Percentiles rank a stretch among this genome's conserved stretches.
Conservation (phyloP, 2,113 vertebrate genomes). For the Lycaon pictus region DNA sequence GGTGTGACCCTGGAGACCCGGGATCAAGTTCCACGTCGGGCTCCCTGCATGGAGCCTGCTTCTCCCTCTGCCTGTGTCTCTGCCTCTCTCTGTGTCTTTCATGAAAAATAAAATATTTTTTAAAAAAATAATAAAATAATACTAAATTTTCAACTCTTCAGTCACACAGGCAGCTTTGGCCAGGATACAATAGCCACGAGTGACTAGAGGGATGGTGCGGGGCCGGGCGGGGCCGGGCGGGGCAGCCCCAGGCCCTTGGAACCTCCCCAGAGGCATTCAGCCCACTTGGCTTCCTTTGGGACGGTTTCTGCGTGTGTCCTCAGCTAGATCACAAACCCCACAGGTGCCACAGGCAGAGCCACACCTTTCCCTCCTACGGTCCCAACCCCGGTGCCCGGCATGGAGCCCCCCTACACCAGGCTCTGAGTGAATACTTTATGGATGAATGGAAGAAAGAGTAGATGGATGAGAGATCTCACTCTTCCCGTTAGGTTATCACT, state of each 20-base stretch:
- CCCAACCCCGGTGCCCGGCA: neutral
- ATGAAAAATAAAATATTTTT: too few relatives aligned
- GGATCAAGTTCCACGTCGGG: too few relatives aligned
- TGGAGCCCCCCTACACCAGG: neutral
- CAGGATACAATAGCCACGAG: fast-evolving
- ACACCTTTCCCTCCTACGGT: neutral
- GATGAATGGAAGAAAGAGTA: neutral
- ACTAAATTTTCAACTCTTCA: neutral
- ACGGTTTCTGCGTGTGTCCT: neutral
- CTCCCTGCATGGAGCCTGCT: too few relatives aligned
- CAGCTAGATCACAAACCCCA: neutral
- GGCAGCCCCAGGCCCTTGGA: fast-evolving
- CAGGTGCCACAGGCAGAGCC: neutral
- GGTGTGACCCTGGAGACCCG: too few relatives aligned
- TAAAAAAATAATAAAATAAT: neutral
- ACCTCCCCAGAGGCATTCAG: neutral
- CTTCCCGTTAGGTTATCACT: neutral
- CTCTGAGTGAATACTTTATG: neutral
- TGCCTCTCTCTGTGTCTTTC: too few relatives aligned
- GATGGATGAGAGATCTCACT: neutral
- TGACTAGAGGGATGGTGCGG: fast-evolving
- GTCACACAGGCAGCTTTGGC: neutral
- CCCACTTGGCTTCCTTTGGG: neutral
- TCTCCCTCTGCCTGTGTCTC: too few relatives aligned
- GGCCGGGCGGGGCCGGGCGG: fast-evolving